These are phyloP conservation scores for Caenorhabditis brenneri DNA, from an alignment of 1,140 invertebrate species.

Conservation along the genomic window DNA sequence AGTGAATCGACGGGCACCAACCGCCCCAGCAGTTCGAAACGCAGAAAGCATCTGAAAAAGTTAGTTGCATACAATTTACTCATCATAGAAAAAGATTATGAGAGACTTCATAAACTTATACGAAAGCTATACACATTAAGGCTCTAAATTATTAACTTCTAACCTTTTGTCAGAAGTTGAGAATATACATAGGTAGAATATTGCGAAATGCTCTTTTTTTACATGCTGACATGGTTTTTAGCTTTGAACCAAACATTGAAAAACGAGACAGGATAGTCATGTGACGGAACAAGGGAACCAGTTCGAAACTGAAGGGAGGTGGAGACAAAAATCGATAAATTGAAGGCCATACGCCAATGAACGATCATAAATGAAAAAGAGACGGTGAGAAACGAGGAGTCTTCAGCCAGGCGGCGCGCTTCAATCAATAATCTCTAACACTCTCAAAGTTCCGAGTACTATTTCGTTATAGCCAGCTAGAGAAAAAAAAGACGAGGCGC, in stretches of 20 bases:
- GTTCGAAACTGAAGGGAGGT: not conserved
- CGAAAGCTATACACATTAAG: not conserved
- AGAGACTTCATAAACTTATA: not conserved
- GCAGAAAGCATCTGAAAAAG: conserved; percentile 13
- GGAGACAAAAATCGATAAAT: not conserved
- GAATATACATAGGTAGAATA: no score
- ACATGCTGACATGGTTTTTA: no score
- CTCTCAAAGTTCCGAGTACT: not conserved
- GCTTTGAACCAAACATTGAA: no score
- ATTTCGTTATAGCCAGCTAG: not conserved
- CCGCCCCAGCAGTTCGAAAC: conserved; percentile 20
- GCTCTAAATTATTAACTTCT: no score
- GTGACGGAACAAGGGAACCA: not conserved
- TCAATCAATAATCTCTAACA: conserved; percentile 9
- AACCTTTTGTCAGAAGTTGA: no score
- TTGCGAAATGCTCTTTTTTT: no score
- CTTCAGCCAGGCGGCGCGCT: not conserved
- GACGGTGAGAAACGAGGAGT: conserved; percentile 1
- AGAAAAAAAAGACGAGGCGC: not conserved
- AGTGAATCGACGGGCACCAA: not conserved
- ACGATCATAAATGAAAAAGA: conserved; percentile 6
- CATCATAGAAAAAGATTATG: no score
- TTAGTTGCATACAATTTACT: not conserved
- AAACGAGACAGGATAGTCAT: not conserved
- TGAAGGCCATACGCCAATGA: conserved; percentile 2